Base-by-base conservation (phyloP, 2,113 vertebrate genomes). In the Nesospiza acunhae region DNA sequence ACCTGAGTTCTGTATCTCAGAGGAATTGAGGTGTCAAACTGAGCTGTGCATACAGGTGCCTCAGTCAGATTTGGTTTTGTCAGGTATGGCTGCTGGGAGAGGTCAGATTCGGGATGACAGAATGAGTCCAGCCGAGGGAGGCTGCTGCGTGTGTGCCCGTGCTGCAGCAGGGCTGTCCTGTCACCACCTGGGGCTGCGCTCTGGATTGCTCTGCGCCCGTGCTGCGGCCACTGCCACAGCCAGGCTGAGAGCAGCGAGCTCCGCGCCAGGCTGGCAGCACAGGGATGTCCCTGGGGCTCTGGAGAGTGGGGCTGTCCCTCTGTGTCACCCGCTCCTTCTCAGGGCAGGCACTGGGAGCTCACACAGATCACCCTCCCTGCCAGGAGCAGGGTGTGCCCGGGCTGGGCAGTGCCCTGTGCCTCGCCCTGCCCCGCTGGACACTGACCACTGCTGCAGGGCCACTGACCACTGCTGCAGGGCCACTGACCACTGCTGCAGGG, bases 51-150 rank as follows among this genome's bases (percentile, higher is more conserved):
- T 7, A 8, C 82, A 46, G 80, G 80, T 94, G 20, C 63, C 75
- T 23, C 50, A 84, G 94, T 92, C 89, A 90, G 91, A 9, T 78
- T 86, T 64, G 67, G 84, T 95, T 93, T 86, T 86, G 76, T 95
- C 89, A 89, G 59, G n/a, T 56, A 0, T 27, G 64, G 83, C 90
- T 93, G 76, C 66, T 55, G 39, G 72, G 80, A 92, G 52, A 67
- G 60, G 94, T 92, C 89, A 90, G 76, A 94, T 90, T 87, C 1
- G 4, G 90, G 83, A 74, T 95, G 95, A 97, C 95, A 97, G 90
- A 93, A 96, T 95, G 93, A 86, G 94, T 85, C 63, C 94, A 84
- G 87, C 31, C 2, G n/a, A 49, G 69, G 77, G n/a, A 53, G 69
- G 77, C 27, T 31, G 35, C 26, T 78, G 18, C 14, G 55, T 3